Percentiles rank a stretch among this genome's conserved stretches.
These are phyloP conservation scores for Cabera pusaria DNA, from an alignment of 2,888 invertebrate genomes.

Conservation along the genomic window DNA sequence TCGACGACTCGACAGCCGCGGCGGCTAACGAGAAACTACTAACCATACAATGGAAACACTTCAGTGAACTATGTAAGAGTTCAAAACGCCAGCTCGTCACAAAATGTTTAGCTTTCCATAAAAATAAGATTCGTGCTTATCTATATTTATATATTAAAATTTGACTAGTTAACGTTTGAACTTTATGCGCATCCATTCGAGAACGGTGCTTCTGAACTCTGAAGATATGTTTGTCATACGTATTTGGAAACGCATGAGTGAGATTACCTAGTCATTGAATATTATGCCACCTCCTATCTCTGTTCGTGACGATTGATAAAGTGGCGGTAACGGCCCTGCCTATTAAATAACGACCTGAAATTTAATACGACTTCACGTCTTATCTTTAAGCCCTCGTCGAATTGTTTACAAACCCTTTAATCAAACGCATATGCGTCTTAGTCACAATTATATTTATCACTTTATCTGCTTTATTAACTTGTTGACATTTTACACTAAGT, in stretches of 20 bases:
- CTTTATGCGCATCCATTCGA: constrained; percentile 3
- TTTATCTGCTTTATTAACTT: constrained; percentile 8
- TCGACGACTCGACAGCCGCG: too few relatives aligned
- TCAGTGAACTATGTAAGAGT: too few relatives aligned
- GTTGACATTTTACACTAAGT: constrained; percentile 15
- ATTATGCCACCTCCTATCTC: too few relatives aligned
- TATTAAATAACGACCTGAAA: constrained; percentile 10
- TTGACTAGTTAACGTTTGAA: constrained; percentile 13
- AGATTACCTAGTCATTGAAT: too few relatives aligned
- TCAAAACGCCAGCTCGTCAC: too few relatives aligned
- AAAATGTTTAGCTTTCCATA: constrained; percentile 1
- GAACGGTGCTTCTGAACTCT: constrained; percentile 1
- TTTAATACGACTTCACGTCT: constrained; percentile 2
- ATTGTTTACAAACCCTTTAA: constrained; percentile 13
- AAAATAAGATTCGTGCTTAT: constrained; percentile 4
- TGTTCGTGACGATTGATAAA: background rate
- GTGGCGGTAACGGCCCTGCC: background rate
- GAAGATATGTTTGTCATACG: constrained; percentile 39
- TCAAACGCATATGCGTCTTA: constrained; percentile 9
- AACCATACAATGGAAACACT: too few relatives aligned
- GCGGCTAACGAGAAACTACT: too few relatives aligned
- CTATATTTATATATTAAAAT: constrained; percentile 9
- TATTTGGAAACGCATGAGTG: constrained; percentile 24
- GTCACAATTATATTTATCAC: constrained; percentile 5
- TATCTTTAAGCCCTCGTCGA: constrained; percentile 5